These are phyloP conservation scores for Caerostris darwini DNA, from an alignment of 1,140 invertebrate species.

Conservation along the genomic window DNA sequence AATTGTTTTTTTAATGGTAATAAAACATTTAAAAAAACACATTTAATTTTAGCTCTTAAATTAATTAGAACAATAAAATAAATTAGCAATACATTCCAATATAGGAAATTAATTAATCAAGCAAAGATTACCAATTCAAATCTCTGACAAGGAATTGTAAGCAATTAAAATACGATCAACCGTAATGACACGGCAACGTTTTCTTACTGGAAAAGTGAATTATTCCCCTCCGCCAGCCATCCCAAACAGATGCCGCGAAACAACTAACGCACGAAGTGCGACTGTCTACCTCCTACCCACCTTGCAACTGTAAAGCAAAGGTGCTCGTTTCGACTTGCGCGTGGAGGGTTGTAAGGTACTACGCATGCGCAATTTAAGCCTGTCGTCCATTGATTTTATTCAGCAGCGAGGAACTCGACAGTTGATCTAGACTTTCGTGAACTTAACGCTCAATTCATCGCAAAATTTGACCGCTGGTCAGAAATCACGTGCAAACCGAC, in stretches of 20 bases:
- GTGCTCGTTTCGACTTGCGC: slow-evolving; percentile 28
- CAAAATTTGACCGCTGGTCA: slow-evolving; percentile 35
- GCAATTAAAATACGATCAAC: not conserved
- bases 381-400: slow-evolving; percentile 55
- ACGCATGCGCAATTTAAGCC: not conserved
- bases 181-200: no score
- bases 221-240: not conserved
- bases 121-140: not conserved
- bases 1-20: no score
- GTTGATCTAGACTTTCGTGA: not conserved
- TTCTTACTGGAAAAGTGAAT: not conserved
- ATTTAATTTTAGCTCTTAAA: no score
- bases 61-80: not conserved
- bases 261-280: not conserved
- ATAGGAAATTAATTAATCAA: not conserved
- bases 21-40: no score
- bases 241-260: slow-evolving; percentile 15
- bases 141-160: not conserved
- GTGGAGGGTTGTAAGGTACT: not conserved
- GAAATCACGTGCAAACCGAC: slow-evolving; percentile 41
- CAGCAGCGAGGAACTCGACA: not conserved
- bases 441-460: not conserved
- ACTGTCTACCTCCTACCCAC: not conserved
- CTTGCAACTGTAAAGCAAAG: not conserved
- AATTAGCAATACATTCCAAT: not conserved